Base-by-base conservation (phyloP, 2,797 vertebrate species). In the Characodon lateralis region DNA sequence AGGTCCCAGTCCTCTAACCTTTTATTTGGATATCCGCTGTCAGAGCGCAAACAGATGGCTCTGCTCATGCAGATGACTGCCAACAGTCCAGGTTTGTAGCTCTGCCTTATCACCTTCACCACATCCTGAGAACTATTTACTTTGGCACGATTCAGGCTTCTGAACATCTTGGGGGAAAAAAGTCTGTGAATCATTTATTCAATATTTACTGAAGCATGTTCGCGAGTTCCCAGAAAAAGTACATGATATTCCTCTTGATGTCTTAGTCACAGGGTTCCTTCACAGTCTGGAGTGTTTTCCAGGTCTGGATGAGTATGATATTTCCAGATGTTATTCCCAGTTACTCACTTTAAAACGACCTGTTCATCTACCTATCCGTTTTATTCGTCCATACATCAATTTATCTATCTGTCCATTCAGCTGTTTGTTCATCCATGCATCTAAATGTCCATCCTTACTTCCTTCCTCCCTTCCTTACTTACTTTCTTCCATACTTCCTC, bases 51-150 rank as follows among this genome's bases (percentile, higher is more conserved):
- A 86, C 98, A 99, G 95, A 99, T 99, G 98, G 98, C 98, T 75
- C 97, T 99, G 83, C 96, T 99, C 51, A 99, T 99, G 98, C 98
- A 99, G 95, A 99, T 99, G 98, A 99, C 98, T 22, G 98, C 98
- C 81, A 96, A 99, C 95, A 99, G 98, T 93, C 98, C 98, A 99
- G 98, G 98, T 99, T 92, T 63, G 90, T 91, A 65, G 71, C 51
- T 51, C 14, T 70, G 43, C 71, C 70, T 68, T 72, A 43, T 83
- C 79, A 66, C 78, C 77, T 68, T 39, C 46, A 72, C 65, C 48
- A 61, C 81, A 31, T 87, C 81, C 73, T 84, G 69, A 56, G 68
- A 48, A 74, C 1, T 77, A 50, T 87, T 84, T 83, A 74, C 77
- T 72, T 61, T 53, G 41, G 31, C 16, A 81, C 75, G 76, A 89